These are phyloP conservation scores for Odocoileus virginianus DNA, from an alignment of 2,113 vertebrate species.

Conservation along the genomic window DNA sequence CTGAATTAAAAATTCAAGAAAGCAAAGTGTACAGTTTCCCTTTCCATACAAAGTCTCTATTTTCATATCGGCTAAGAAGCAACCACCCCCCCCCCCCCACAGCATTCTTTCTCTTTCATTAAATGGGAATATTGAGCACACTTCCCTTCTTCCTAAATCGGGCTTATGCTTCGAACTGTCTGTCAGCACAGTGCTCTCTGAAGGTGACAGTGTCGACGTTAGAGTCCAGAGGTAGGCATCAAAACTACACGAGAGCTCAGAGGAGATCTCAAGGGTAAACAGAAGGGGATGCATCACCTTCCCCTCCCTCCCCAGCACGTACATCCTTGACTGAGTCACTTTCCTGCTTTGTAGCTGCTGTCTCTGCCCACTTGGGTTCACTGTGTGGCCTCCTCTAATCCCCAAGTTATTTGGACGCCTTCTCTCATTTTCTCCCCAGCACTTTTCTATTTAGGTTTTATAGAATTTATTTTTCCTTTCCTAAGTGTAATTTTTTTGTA, in stretches of 20 bases:
- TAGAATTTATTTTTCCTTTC: constrained; percentile 52
- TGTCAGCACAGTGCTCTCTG: not conserved
- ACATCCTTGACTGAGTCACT: not conserved
- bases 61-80: not conserved
- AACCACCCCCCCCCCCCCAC: no score
- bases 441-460: constrained; percentile 45
- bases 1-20: not conserved
- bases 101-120: not conserved
- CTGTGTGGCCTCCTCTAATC: not conserved
- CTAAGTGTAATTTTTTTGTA: constrained; percentile 50
- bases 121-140: not conserved
- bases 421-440: constrained; percentile 48
- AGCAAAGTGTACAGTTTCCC: not conserved
- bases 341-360: not conserved
- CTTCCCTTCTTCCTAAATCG: not conserved
- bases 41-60: not conserved
- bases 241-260: not conserved
- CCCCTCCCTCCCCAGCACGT: rapidly evolving
- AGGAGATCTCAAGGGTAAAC: not conserved
- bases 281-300: not conserved
- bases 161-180: not conserved
- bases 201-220: not conserved
- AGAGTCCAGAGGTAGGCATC: not conserved
- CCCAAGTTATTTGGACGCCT: not conserved
- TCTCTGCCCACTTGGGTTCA: not conserved